phyloP scores from a whole-genome alignment of 2,888 invertebrate species.

The Atrina japonica region DNA sequence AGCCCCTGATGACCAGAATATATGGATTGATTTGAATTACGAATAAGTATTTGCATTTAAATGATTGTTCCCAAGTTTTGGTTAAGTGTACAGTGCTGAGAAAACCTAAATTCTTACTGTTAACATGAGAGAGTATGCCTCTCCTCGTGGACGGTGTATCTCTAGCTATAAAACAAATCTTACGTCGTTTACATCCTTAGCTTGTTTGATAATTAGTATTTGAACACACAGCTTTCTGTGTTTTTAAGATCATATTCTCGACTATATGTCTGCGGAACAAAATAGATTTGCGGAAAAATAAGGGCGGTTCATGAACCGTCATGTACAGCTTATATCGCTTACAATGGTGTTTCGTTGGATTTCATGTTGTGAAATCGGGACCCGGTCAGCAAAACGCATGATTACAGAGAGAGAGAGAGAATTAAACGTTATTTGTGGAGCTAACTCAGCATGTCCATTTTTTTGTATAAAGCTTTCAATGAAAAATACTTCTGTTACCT shows the following conservation, averaged over 20 bases:
- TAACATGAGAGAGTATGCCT: conserved; percentile 52
- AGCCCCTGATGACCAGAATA: conserved; percentile 55
- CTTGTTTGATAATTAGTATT: conserved; percentile 49
- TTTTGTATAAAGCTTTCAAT: background rate
- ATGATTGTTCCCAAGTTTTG: conserved; percentile 36
- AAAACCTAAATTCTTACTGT: conserved; percentile 55
- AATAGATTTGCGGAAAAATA: conserved; percentile 37
- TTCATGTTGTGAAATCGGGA: background rate
- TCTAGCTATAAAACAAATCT: conserved; percentile 35
- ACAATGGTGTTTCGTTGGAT: too few relatives aligned
- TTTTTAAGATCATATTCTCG: conserved; percentile 37
- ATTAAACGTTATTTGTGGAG: background rate
- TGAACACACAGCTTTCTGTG: conserved; percentile 32
- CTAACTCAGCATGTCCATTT: background rate
- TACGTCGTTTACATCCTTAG: conserved; percentile 46
- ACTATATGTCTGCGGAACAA: conserved; percentile 13
- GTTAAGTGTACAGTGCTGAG: conserved; percentile 25
- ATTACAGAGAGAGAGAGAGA: background rate
- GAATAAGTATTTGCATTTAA: conserved; percentile 41
- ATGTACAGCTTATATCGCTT: background rate
- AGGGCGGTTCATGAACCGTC: background rate
- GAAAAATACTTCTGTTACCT: too few relatives aligned
- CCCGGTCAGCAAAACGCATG: background rate
- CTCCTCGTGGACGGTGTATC: conserved; percentile 45
- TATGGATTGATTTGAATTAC: conserved; percentile 40